Evolutionary conservation across 2,888 invertebrate genomes (phyloP).

Genomic region (Plusia festucae): DNA sequence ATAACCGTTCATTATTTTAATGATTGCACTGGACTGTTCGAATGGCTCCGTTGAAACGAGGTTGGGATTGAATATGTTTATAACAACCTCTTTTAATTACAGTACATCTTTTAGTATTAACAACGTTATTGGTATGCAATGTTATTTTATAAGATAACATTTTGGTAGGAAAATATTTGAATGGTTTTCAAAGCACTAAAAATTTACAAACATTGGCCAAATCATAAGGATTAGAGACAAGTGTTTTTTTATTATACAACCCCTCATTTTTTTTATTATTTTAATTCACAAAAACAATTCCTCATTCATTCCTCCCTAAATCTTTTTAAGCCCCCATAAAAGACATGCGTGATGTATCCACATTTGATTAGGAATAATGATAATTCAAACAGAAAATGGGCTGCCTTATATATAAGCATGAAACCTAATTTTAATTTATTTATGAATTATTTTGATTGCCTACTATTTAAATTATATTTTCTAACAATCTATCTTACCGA

Average conservation of each 20-base stretch:
- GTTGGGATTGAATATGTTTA: slow-evolving; percentile 2
- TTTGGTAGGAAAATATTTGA: not conserved
- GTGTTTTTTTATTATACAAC: not conserved
- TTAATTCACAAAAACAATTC: too few relatives aligned
- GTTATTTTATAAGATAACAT: not conserved
- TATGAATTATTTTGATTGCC: too few relatives aligned
- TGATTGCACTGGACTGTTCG: slow-evolving; percentile 6
- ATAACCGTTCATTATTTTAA: slow-evolving; percentile 14
- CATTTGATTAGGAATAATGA: too few relatives aligned
- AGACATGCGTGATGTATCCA: too few relatives aligned
- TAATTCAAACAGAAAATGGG: too few relatives aligned
- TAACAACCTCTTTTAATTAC: not conserved
- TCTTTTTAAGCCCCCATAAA: too few relatives aligned
- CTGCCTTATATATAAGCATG: too few relatives aligned
- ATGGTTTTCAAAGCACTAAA: not conserved
- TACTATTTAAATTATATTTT: not conserved
- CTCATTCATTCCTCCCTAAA: too few relatives aligned
- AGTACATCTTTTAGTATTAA: not conserved
- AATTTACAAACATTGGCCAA: not conserved
- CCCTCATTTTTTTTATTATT: too few relatives aligned
- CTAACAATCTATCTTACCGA: slow-evolving; percentile 89
- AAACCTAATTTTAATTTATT: too few relatives aligned
- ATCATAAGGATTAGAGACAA: not conserved
- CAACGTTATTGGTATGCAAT: not conserved
- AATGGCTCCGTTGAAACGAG: slow-evolving; percentile 12